Base-by-base conservation (phyloP, 2,797 vertebrate genomes). In the Toxotes lorentzi region DNA sequence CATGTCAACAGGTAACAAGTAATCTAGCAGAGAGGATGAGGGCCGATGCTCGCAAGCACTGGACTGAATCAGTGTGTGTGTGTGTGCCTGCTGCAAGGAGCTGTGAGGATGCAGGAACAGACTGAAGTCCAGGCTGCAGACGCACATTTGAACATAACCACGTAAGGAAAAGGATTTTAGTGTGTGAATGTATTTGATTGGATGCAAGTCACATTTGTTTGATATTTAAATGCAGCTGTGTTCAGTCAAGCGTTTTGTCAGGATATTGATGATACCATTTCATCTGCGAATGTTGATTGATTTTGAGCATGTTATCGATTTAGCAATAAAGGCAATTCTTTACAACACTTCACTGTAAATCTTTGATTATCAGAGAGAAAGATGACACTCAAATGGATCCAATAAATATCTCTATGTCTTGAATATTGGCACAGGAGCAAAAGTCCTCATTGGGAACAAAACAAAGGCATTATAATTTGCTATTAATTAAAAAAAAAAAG, bases 1-100 rank as follows among this genome's bases (percentile, higher is more conserved):
- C 97, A 97, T 95, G 95, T 94, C 95, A 98, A 94, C 94, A 97
- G 96, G 97, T 97, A 97, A 97, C 96, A 96, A 96, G 96, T 96
- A 95, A 97, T 97, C 97, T 96, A 94, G 92, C 79, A 85, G 85
- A 76, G 86, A 80, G 81, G 84, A 86, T 51, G 73, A 88, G 70
- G 54, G 51, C 21, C 17, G 58, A 7, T 21, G 70, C 66, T 59
- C 35, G 2, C 19, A 30, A 1, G 23, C 65, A 40, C 40, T 47
- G 43, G 53, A 58, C 32, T 41, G n/a, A 38, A 68, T 76, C 34
- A 23, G 51, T 47, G 65, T 77, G 71, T 74, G 69, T 65, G 56
- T 75, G 62, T 80, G 68, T 40, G 65, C 76, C 27, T 74, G 56
- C 60, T 32, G 47, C 35, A 27, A 19, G 7, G 34, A 65, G 54